Conservation (phyloP, 2,797 vertebrate genomes). For the Enteromius mattozi region DNA sequence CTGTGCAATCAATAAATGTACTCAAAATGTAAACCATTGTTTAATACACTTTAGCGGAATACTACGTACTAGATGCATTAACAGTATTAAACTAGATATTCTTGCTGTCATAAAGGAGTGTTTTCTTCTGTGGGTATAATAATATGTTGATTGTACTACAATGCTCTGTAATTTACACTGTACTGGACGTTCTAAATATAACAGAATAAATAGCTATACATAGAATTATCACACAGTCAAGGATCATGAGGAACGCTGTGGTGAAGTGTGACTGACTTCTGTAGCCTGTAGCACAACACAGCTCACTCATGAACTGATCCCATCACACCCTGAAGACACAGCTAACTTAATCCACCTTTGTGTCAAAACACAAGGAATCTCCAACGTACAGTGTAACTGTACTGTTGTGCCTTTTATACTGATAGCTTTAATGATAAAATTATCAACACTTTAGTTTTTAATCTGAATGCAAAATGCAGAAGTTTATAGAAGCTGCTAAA, state of each 20-base stretch:
- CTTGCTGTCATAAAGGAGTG: neutral
- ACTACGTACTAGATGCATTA: neutral
- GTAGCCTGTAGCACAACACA: slow-evolving; percentile 45
- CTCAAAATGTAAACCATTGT: neutral
- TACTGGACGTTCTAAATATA: neutral
- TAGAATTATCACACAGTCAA: neutral
- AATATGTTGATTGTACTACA: neutral
- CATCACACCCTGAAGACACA: slow-evolving; percentile 55
- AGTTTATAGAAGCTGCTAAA: neutral
- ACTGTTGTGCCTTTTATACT: neutral
- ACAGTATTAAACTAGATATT: neutral
- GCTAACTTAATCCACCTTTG: slow-evolving; percentile 51
- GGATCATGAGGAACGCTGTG: slow-evolving; percentile 22
- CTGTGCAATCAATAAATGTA: neutral
- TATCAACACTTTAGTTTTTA: neutral
- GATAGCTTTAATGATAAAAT: neutral
- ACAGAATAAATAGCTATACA: neutral
- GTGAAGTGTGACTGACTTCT: slow-evolving; percentile 23
- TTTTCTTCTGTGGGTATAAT: neutral
- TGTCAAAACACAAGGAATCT: slow-evolving; percentile 5
- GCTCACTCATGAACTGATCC: slow-evolving; percentile 57
- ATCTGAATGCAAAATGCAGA: neutral
- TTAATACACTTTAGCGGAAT: neutral
- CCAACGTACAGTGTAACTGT: neutral
- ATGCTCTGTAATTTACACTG: neutral